A percentile compares a stretch with the other conserved stretches of the same genome.
Evolutionary conservation across 2,888 invertebrate species (phyloP).

Genomic region (Lamproptera curius): DNA sequence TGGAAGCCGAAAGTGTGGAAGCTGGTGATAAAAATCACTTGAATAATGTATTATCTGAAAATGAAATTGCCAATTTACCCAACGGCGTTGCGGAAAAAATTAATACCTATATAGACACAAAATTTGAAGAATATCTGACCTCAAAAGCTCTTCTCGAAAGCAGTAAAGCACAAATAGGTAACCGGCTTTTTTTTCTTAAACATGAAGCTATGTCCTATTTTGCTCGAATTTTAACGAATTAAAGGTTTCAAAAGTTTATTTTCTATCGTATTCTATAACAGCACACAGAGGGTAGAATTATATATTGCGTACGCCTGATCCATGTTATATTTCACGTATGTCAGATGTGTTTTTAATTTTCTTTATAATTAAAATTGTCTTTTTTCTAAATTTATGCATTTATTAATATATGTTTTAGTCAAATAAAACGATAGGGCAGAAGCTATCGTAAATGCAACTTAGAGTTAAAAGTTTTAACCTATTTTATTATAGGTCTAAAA

Average conservation of each 20-base stretch:
- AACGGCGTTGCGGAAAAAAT: slow-evolving; percentile 75
- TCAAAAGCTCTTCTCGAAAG: slow-evolving; percentile 86
- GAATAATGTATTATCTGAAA: slow-evolving; percentile 61
- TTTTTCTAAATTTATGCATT: too few relatives aligned
- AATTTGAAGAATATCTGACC: slow-evolving; percentile 85
- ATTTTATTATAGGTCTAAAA: too few relatives aligned
- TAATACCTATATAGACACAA: slow-evolving; percentile 71
- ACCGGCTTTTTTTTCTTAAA: slow-evolving; percentile 31
- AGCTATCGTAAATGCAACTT: too few relatives aligned
- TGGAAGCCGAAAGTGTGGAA: slow-evolving; percentile 64
- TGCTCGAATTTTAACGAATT: too few relatives aligned
- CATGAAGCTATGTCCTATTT: slow-evolving; percentile 18
- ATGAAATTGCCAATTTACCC: slow-evolving; percentile 56
- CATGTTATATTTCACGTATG: too few relatives aligned
- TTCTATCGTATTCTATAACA: not conserved
- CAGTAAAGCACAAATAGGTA: slow-evolving; percentile 80
- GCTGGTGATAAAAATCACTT: slow-evolving; percentile 68
- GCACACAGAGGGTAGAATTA: not conserved
- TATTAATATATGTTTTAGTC: too few relatives aligned
- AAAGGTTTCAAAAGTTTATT: too few relatives aligned
- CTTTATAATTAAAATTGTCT: too few relatives aligned
- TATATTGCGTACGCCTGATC: not conserved
- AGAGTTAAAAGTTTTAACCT: too few relatives aligned
- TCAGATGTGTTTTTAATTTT: too few relatives aligned
- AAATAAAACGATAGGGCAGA: too few relatives aligned